Base-by-base conservation (phyloP, 2,888 invertebrate species). In the Andrena bicolor region DNA sequence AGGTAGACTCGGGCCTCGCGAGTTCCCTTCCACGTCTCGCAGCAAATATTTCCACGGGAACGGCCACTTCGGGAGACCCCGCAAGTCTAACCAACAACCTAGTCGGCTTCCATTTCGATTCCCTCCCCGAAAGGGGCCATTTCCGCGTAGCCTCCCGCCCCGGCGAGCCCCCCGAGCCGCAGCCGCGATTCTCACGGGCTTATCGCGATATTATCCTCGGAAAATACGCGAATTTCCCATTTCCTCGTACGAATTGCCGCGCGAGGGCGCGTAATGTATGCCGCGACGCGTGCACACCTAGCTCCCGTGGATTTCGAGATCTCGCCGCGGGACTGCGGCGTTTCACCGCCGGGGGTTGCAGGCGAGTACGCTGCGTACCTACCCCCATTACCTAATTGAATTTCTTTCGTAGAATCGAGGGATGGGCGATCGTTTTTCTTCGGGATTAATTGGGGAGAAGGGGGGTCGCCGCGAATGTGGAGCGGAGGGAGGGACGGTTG, bases 231-330 rank as follows among this genome's bases (percentile, higher is more conserved):
- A 64, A 26, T 66, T 30, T 49, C 51, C 49, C 49, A 49, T 51
- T 51, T 53, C 66, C 51, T 20, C 28, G 13, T 41, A n/a, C 49
- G 41, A 53, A 23, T 28, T 7, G 30, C 20, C 60, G 66, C 23
- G 32, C 65, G 23, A 16, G 49, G 32, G 58, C 65, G 26, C 72
- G 56, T n/a, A 49, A 65, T n/a, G 28, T 56, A 56, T 28, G 76
- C 69, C 28, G 60, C 30, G 58, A 58, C 23, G 30, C 51, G 20
- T 10, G 23, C 56, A 41, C 56, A 2, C 23, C 53, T 23, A 10
- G 53, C 53, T 23, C 69, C 48, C 58, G 69, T 76, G 64, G 76
- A 79, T 79, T 69, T 69, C 35, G 56, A 69, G 64, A 79, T 79
- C 65, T 58, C 58, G 35, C n/a, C 74, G 41, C 48, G 51, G 28